These are phyloP conservation scores for Sula dactylatra DNA, from an alignment of 2,113 vertebrate genomes.

Conservation along the genomic window DNA sequence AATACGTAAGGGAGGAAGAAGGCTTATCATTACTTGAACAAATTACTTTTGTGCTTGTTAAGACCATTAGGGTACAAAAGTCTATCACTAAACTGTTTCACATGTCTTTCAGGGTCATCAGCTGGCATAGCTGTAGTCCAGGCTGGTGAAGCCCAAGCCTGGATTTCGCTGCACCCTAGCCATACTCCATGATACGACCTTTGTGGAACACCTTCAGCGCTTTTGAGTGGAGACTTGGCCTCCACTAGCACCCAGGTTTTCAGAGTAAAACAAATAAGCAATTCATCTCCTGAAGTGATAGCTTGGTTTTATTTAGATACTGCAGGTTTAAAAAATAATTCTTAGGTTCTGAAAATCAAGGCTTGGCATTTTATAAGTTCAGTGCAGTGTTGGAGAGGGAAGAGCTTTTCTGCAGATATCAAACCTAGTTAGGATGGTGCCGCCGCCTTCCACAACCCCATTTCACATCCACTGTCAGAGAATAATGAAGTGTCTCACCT, in stretches of 20 bases:
- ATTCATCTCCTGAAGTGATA: not conserved
- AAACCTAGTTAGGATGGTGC: not conserved
- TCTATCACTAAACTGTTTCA: not conserved
- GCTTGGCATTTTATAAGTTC: not conserved
- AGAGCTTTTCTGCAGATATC: not conserved
- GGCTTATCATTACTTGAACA: not conserved
- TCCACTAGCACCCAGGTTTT: not conserved
- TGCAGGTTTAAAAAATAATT: not conserved
- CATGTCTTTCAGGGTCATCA: not conserved
- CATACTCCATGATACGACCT: rapidly evolving
- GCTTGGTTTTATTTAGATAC: not conserved
- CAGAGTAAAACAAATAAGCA: not conserved
- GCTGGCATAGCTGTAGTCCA: not conserved
- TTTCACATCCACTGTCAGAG: not conserved
- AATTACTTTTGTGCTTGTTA: not conserved
- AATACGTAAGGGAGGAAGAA: not conserved
- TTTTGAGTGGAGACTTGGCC: not conserved
- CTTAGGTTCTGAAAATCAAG: not conserved
- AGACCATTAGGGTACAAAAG: not conserved
- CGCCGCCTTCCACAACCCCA: rapidly evolving
- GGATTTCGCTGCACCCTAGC: not conserved
- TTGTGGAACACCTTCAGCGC: not conserved
- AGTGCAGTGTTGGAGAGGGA: not conserved
- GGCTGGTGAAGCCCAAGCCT: not conserved
- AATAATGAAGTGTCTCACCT: not conserved